Percentiles rank a stretch among this genome's conserved stretches.
Evolutionary conservation across 2,113 vertebrate species (phyloP).

Genomic region (Eublepharis macularius): DNA sequence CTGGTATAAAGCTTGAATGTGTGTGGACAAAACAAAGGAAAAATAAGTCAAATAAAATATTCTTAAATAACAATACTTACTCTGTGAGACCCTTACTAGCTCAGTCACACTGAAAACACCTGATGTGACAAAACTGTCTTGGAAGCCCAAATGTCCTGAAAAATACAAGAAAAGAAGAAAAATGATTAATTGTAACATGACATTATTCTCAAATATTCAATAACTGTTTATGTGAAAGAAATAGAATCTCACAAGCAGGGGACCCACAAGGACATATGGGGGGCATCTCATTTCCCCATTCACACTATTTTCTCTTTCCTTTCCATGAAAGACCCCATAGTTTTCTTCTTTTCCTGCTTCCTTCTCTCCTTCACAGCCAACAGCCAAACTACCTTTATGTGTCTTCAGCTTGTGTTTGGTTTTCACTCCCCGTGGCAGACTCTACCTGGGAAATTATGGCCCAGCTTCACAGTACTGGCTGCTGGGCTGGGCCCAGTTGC

Average conservation of each 20-base stretch:
- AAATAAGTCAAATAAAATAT: conserved; percentile 28
- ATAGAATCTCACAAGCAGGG: too few relatives aligned
- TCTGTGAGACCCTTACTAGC: conserved; percentile 96
- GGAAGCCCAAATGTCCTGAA: conserved; percentile 97
- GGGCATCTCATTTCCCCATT: too few relatives aligned
- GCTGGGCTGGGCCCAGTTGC: too few relatives aligned
- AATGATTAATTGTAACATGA: conserved; percentile 63
- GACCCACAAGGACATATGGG: too few relatives aligned
- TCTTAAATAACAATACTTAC: conserved; percentile 79
- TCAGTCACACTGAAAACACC: conserved; percentile 98
- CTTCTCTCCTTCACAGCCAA: too few relatives aligned
- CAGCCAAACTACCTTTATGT: too few relatives aligned
- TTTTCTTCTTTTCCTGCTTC: too few relatives aligned
- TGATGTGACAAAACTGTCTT: conserved; percentile 98
- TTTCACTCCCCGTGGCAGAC: too few relatives aligned
- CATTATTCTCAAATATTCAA: conserved; percentile 64
- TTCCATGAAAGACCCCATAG: too few relatives aligned
- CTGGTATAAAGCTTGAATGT: not conserved
- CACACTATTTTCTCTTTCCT: conserved; percentile 30
- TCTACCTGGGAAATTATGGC: too few relatives aligned
- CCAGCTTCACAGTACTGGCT: too few relatives aligned
- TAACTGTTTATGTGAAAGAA: conserved; percentile 60
- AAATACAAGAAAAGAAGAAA: conserved; percentile 73
- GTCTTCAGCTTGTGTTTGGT: too few relatives aligned
- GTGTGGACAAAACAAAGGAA: not conserved